phyloP scores from a whole-genome alignment of 2,888 invertebrate genomes.

The Lepidochrysops patricia region DNA sequence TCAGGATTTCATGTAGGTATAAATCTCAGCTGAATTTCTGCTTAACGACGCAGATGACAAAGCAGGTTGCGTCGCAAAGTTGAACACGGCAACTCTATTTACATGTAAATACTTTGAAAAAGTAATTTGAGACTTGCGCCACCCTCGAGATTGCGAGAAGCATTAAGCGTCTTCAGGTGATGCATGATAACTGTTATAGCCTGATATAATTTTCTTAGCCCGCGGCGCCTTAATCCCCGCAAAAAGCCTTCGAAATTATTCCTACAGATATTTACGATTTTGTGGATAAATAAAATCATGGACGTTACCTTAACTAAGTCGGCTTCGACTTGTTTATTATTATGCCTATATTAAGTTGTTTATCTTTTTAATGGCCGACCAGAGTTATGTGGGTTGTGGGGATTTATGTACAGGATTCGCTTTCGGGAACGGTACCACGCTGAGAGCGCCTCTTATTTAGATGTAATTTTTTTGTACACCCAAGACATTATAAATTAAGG shows the following conservation, averaged over 20 bases:
- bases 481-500: slow-evolving; percentile 3
- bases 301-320: slow-evolving; percentile 60
- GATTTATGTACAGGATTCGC: slow-evolving; percentile 67
- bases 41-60: slow-evolving; percentile 15
- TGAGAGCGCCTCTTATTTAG: slow-evolving; percentile 69
- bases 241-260: slow-evolving; percentile 73
- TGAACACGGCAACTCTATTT: slow-evolving; percentile 61
- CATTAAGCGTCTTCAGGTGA: slow-evolving; percentile 74
- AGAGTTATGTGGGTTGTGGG: slow-evolving; percentile 68
- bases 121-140: slow-evolving; percentile 68
- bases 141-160: slow-evolving; percentile 73
- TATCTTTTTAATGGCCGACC: slow-evolving; percentile 69
- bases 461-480: slow-evolving; percentile 53
- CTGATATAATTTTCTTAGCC: slow-evolving; percentile 73
- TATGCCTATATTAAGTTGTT: slow-evolving; percentile 73
- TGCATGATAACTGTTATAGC: slow-evolving; percentile 75
- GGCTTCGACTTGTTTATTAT: slow-evolving; percentile 63
- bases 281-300: slow-evolving; percentile 74
- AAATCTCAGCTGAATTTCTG: not conserved
- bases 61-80: slow-evolving; percentile 39
- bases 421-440: slow-evolving; percentile 49
- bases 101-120: slow-evolving; percentile 75
- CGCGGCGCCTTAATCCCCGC: slow-evolving; percentile 71
- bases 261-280: slow-evolving; percentile 71
- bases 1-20: not conserved